Base-by-base conservation (phyloP, 37 sponge, comb jelly and placozoan species). In the Spongilla lacustris region DNA sequence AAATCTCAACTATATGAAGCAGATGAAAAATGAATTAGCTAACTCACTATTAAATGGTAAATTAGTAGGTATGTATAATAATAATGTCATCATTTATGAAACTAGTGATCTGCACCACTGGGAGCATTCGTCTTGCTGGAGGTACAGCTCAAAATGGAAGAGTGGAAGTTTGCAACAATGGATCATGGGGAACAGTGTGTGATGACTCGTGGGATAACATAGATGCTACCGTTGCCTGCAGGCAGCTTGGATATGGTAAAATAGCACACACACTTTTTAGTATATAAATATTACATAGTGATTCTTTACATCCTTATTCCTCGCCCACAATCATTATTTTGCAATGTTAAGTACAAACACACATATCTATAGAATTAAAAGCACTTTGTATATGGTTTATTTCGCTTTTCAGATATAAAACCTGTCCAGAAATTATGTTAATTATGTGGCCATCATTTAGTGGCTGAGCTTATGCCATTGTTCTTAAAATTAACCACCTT, bases 131-230 rank as follows among this genome's bases (percentile, higher is more conserved):
- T 25, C 86, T 86, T 36, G 72, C 32, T 78, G 80, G 73, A 48
- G 86, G 86, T 24, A 32, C 32, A n/a, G 35, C 27, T 25, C 50
- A 29, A 35, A 36, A 78, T 24, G 86, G 86, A 38, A 79, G 86
- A 34, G 86, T 86, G 33, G 86, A 86, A 35, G 10, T 86, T 0
- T 86, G 86, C 73, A 58, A 73, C 80, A 86, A 86, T 58, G 70
- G 69, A 29, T 24, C 32, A 19, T 86, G 86, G 86, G 86, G 86
- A 37, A 86, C 86, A 38, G 86, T 86, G 25, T 86, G 86, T 79
- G 86, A 86, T 79, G 86, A 86, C 49, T 68, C 17, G 6, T 86
- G 86, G 86, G 86, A 73, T 27, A 78, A n/a, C 14, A 30, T 21
- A 48, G 86, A 86, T 78, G 86, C 86, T 71, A 79, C 24, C 32